These are phyloP conservation scores for Venturia canescens DNA, from an alignment of 1,140 invertebrate genomes.

Conservation along the genomic window DNA sequence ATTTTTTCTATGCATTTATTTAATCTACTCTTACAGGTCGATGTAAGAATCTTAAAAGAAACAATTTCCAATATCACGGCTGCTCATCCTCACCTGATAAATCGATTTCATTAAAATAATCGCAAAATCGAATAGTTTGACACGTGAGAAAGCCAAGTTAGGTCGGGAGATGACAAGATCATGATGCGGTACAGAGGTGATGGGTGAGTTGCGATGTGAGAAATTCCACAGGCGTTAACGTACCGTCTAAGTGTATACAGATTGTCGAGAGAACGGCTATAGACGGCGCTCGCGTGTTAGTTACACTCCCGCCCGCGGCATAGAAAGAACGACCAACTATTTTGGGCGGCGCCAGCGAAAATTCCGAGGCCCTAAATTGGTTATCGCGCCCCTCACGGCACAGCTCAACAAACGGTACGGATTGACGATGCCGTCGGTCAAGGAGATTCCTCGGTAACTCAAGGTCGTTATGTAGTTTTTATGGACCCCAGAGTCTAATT, in stretches of 20 bases:
- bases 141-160: too few relatives aligned
- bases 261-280: slow-evolving; percentile 2
- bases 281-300: slow-evolving; percentile 17
- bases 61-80: too few relatives aligned
- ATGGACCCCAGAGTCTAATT: background rate
- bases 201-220: slow-evolving; percentile 17
- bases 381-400: slow-evolving; percentile 67
- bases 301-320: background rate
- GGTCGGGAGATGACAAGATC: too few relatives aligned
- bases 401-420: slow-evolving; percentile 59
- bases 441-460: slow-evolving; percentile 61
- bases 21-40: too few relatives aligned
- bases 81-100: too few relatives aligned
- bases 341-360: slow-evolving; percentile 71
- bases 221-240: slow-evolving; percentile 30
- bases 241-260: background rate
- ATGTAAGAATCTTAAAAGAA: too few relatives aligned
- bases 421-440: slow-evolving; percentile 62
- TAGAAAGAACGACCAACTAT: slow-evolving; percentile 62
- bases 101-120: too few relatives aligned
- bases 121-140: too few relatives aligned
- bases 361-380: slow-evolving; percentile 75
- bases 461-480: slow-evolving; percentile 5
- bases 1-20: too few relatives aligned
- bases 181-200: background rate